Evolutionary conservation across 2,113 vertebrate species (phyloP), one percentile per base, ranked within the genome.

Genomic region (Cheilinus undulatus): DNA sequence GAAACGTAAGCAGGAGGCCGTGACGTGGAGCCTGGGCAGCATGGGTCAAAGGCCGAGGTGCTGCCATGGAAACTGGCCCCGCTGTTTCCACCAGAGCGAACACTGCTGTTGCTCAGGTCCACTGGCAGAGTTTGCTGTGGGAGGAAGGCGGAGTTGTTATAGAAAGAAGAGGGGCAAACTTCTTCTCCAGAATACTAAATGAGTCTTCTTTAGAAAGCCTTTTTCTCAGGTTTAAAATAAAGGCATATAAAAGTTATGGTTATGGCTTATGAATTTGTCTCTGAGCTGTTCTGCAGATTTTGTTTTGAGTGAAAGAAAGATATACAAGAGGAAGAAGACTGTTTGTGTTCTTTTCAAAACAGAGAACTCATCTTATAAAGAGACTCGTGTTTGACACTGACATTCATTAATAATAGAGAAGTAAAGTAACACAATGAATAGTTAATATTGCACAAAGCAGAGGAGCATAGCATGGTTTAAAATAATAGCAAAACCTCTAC

Each of bases 21-120:
- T 4, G 97, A 96, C 23, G 95, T 94, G n/a, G 96, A 96, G 49
- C 95, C 96, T 1, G 98, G 97, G 78, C 98, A 99, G 93, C 98
- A 99, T 4, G 97, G 98, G 84, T 99, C 98, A 78, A 99, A 99
- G 14, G 98, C 97, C 0, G 97, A 98, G 0, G 95, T 94, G 48
- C 96, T 94, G 48, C 96, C 95, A 36, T 98, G 96, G 92, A 98
- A 99, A 85, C 80, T 86, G 62, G 95, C 90, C 28, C 89, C 81
- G 40, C 91, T 86, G 69, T 93, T 93, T 48, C 95, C 97, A 26
- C 95, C 93, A 64, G 93, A 95, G 67, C 98, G 93, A 91, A 99
- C 90, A 7, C 93, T 94, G 48, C 88, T 96, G 93, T 88, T 99
- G 94, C 98, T 99, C 84, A 99, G 90, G 90, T 99, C 98, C 58